Evolutionary conservation across 2,113 vertebrate genomes (phyloP).

Genomic region (Podiceps cristatus): DNA sequence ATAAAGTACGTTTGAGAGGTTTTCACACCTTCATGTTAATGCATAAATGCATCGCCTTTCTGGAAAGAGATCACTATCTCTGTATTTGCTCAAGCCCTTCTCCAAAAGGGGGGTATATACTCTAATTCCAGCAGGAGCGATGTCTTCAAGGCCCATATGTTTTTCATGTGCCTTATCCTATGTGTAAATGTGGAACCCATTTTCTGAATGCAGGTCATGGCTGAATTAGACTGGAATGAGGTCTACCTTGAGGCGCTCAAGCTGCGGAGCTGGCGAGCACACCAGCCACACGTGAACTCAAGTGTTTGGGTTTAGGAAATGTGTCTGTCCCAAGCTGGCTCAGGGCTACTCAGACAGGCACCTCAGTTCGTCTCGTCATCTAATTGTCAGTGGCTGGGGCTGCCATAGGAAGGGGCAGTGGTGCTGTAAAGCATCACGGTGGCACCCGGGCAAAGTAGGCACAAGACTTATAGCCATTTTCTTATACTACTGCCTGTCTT

Average conservation of each 20-base stretch:
- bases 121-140: not conserved
- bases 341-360: not conserved
- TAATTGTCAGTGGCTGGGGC: not conserved
- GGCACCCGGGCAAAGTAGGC: not conserved
- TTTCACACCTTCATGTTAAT: not conserved
- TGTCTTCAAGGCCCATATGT: not conserved
- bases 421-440: not conserved
- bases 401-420: not conserved
- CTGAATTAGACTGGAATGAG: not conserved
- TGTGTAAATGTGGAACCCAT: not conserved
- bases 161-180: not conserved
- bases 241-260: fast-evolving
- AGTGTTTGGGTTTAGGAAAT: not conserved
- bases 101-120: not conserved
- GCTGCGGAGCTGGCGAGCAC: fast-evolving
- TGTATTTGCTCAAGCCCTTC: not conserved
- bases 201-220: not conserved
- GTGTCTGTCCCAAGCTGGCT: not conserved
- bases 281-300: not conserved
- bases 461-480: not conserved
- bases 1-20: not conserved
- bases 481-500: not conserved
- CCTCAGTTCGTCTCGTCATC: not conserved
- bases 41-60: not conserved
- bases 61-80: not conserved